Evolutionary conservation across 1,140 invertebrate species (phyloP), one percentile per base, ranked within the genome.

Genomic region (Augochlora pura): DNA sequence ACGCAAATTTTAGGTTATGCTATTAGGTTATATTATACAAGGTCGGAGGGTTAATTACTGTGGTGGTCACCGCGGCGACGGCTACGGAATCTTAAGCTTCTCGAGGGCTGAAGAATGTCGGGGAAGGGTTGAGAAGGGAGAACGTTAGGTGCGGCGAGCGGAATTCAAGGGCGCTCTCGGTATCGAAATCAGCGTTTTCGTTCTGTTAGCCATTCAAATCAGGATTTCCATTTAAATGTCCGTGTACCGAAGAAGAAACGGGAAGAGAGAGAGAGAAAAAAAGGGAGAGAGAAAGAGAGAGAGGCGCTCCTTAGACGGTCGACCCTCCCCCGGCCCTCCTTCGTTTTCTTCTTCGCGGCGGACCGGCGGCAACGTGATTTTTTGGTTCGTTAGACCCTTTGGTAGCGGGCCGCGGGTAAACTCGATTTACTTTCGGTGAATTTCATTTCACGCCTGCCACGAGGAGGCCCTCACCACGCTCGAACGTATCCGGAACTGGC

Each of bases 391-490:
- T 91, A 90, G 85, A 84, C 65, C 73, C 80, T 90, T 90, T 90
- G 75, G 85, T 39, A 23, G 72, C 77, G 52, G 72, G 85, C 81
- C 75, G 72, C 80, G 70, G 73, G 78, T 75, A 91, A 91, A 91
- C 62, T 88, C 87, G 81, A 91, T 91, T 91, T 90, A 87, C 86
- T 90, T 90, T 91, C 88, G 70, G 87, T 91, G 86, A 91, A 91
- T 91, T 91, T 91, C 87, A 90, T 91, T 91, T 91, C 86, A 85
- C 87, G 87, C 88, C 81, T 86, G 65, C 27, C 49, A 63, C 32
- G 14, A 57, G 52, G 14, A 57, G 52, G 54, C 14, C 49, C n/a
- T 52, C n/a, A n/a, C 39, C 27, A n/a, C 18, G 27, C 25, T 57
- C 66, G 76, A 77, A 83, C 71, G 77, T 66, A 25, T 23, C 18